phyloP scores from a whole-genome alignment of 2,113 vertebrate genomes.

The Pterocles burchelli region DNA sequence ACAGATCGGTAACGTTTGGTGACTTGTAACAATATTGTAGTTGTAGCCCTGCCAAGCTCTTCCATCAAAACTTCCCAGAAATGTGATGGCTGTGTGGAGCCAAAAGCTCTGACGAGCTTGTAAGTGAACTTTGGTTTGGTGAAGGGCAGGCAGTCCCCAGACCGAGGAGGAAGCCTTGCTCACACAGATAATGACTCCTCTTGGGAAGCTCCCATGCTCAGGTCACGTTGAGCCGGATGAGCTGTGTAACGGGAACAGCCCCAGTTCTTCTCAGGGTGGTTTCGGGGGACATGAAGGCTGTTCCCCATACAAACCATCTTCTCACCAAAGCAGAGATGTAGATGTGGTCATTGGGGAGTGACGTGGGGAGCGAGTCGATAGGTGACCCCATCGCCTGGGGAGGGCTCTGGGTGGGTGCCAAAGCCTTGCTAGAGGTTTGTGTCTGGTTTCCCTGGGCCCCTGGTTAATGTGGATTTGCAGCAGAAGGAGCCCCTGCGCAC shows the following conservation, averaged over 20 bases:
- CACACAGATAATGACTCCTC: neutral
- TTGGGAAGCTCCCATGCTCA: constrained; percentile 10
- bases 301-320: neutral
- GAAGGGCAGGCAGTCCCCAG: neutral
- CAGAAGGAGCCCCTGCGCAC: neutral
- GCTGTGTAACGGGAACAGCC: neutral
- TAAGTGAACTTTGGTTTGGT: constrained; percentile 55
- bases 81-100: neutral
- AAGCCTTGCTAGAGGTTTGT: neutral
- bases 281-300: neutral
- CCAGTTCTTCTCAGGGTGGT: neutral
- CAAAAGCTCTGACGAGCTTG: constrained; percentile 35
- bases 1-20: neutral
- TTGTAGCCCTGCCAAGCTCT: constrained; percentile 36
- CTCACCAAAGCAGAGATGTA: neutral
- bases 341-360: neutral
- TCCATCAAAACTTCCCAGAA: constrained; percentile 62
- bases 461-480: neutral
- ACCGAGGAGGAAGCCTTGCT: neutral
- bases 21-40: constrained; percentile 46
- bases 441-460: neutral
- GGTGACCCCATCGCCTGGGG: neutral
- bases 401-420: neutral
- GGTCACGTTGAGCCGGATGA: neutral
- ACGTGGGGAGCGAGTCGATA: neutral